Conservation (phyloP, 2,888 invertebrate species). For the Sylvicola fuscatus region DNA sequence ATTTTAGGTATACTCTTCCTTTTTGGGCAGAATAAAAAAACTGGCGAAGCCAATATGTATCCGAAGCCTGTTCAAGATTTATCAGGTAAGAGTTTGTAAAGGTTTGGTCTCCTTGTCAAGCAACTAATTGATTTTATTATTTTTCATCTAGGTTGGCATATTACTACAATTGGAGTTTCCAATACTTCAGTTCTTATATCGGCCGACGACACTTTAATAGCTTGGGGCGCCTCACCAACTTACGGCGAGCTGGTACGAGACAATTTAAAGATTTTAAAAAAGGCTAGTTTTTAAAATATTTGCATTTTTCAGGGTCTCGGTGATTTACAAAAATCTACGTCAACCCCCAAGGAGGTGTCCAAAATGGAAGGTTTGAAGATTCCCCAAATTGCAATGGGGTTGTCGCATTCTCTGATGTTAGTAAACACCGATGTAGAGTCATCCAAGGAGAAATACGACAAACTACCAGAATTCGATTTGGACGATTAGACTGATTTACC, state of each 20-base stretch:
- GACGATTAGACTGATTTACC: slow-evolving; percentile 17
- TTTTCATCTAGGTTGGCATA: slow-evolving; percentile 58
- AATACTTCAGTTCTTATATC: slow-evolving; percentile 69
- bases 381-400: slow-evolving; percentile 62
- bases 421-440: slow-evolving; percentile 31
- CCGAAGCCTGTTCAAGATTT: slow-evolving; percentile 87
- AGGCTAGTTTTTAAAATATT: slow-evolving; percentile 1
- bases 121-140: background rate
- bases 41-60: slow-evolving; percentile 93
- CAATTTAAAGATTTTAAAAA: slow-evolving; percentile 5
- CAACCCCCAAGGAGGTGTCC: slow-evolving; percentile 69
- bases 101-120: slow-evolving; percentile 1
- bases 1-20: slow-evolving; percentile 43
- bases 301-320: slow-evolving; percentile 50
- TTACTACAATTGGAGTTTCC: slow-evolving; percentile 63
- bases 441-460: slow-evolving; percentile 30
- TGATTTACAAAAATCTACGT: slow-evolving; percentile 70
- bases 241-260: slow-evolving; percentile 70
- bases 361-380: slow-evolving; percentile 56
- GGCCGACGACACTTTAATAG: slow-evolving; percentile 77
- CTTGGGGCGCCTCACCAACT: slow-evolving; percentile 88
- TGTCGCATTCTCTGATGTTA: slow-evolving; percentile 58
- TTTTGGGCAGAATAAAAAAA: slow-evolving; percentile 82
- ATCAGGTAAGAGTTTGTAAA: slow-evolving; percentile 28
- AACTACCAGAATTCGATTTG: slow-evolving; percentile 28